Evolutionary conservation across 2,888 invertebrate genomes (phyloP).

Genomic region (Troides helena): DNA sequence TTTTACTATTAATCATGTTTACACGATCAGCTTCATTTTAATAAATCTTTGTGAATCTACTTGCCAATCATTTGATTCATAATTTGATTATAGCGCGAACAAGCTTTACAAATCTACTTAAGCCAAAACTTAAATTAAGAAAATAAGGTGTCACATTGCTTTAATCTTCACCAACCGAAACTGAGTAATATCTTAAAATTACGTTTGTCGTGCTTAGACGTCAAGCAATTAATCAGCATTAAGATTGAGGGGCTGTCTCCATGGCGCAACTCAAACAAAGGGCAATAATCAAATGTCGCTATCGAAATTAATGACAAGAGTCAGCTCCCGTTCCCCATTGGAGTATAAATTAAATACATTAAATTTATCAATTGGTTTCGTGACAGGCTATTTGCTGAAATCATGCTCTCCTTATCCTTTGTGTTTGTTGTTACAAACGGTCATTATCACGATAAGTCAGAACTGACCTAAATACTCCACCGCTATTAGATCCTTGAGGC

Average conservation of each 20-base stretch:
- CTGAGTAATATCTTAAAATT: conserved; percentile 26
- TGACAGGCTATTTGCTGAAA: conserved; percentile 68
- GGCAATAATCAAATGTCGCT: conserved; percentile 51
- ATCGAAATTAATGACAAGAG: conserved; percentile 53
- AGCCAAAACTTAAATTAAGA: neutral
- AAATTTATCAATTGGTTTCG: conserved; percentile 54
- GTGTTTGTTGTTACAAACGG: conserved; percentile 39
- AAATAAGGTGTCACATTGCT: conserved; percentile 10
- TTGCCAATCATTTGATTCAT: neutral
- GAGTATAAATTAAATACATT: conserved; percentile 56
- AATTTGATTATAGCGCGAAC: neutral
- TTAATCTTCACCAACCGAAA: conserved; percentile 21
- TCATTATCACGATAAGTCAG: conserved; percentile 47
- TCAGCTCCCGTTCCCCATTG: conserved; percentile 48
- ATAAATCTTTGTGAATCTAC: neutral
- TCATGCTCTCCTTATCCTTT: conserved; percentile 39
- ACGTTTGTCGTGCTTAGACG: conserved; percentile 26
- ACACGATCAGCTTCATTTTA: neutral
- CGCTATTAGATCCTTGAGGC: conserved; percentile 46
- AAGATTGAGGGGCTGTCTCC: conserved; percentile 29
- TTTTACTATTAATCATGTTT: no score
- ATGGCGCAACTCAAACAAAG: conserved; percentile 37
- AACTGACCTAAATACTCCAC: conserved; percentile 57
- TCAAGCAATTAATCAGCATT: conserved; percentile 30
- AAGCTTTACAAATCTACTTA: conserved; percentile 3